These are phyloP conservation scores for Xerus inauris DNA, from an alignment of 2,113 vertebrate species.

Conservation along the genomic window DNA sequence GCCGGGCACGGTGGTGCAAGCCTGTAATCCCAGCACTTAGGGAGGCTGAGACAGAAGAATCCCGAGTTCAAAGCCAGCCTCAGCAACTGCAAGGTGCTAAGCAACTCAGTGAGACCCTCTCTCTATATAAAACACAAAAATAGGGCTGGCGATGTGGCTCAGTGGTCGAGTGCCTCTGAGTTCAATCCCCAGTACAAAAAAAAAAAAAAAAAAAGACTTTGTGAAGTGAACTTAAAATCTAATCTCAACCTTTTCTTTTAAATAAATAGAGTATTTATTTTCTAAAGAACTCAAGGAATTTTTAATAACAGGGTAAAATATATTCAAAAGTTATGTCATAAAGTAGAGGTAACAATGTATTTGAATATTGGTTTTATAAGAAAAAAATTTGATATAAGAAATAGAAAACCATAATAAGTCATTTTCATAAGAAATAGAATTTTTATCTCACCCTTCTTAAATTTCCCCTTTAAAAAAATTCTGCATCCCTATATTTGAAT, in stretches of 20 bases:
- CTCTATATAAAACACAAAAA: too few species aligned
- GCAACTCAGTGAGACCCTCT: too few species aligned
- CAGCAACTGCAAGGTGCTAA: too few species aligned
- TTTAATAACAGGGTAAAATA: neutral
- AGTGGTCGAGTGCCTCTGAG: too few species aligned
- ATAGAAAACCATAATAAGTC: neutral
- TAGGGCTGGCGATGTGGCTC: too few species aligned
- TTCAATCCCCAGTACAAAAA: too few species aligned
- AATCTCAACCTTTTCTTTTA: neutral
- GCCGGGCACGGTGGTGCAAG: too few species aligned
- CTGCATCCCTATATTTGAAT: neutral
- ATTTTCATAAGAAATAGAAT: neutral
- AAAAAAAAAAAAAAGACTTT: too few species aligned
- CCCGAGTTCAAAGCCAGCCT: too few species aligned
- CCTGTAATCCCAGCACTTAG: too few species aligned
- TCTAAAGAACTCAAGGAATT: neutral
- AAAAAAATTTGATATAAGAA: neutral
- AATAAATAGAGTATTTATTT: neutral
- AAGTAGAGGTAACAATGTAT: neutral
- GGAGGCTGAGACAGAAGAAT: too few species aligned
- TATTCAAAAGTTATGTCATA: neutral
- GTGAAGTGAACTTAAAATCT: neutral
- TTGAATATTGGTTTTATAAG: neutral
- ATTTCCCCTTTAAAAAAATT: neutral
- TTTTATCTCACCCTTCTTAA: rapidly evolving